Conservation (phyloP, 2,113 vertebrate genomes). For the Brachionichthys hirsutus region DNA sequence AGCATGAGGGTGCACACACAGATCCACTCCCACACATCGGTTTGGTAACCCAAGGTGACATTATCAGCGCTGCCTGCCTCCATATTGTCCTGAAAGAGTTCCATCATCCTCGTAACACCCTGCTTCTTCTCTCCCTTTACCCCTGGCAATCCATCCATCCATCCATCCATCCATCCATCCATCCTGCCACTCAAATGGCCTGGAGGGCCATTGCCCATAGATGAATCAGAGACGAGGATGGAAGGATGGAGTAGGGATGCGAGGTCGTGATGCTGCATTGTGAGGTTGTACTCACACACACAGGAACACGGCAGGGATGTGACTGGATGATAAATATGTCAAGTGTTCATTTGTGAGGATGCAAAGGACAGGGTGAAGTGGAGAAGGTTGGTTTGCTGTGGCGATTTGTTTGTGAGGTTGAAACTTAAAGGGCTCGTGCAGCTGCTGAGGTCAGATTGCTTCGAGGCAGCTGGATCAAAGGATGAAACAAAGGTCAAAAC, state of each 20-base stretch:
- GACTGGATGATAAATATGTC: slow-evolving; percentile 16
- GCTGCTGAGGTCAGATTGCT: slow-evolving; percentile 52
- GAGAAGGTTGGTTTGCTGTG: no score
- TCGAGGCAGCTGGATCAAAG: slow-evolving; percentile 45
- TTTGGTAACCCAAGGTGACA: slow-evolving; percentile 36
- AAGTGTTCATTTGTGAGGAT: slow-evolving; percentile 12
- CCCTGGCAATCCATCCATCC: background rate
- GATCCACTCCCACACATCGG: slow-evolving; percentile 22
- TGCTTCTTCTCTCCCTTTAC: slow-evolving; percentile 12
- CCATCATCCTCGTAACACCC: slow-evolving; percentile 28
- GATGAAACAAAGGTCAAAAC: slow-evolving; percentile 35
- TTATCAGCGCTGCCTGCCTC: slow-evolving; percentile 51
- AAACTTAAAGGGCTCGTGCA: slow-evolving; percentile 1
- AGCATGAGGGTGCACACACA: slow-evolving; percentile 26
- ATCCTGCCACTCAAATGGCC: slow-evolving; percentile 26
- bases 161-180: slow-evolving; percentile 23
- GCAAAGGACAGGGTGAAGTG: no score
- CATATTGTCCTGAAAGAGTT: slow-evolving; percentile 36
- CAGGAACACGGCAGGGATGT: slow-evolving; percentile 4
- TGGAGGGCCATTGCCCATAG: slow-evolving; percentile 19
- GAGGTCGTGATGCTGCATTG: slow-evolving; percentile 37
- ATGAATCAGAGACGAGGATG: slow-evolving; percentile 33
- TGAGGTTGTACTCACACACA: slow-evolving; percentile 19
- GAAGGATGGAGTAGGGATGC: slow-evolving; percentile 29
- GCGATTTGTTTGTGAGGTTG: slow-evolving; percentile 12